phyloP scores from a whole-genome alignment of 2,797 vertebrate species.

The Microctenopoma steveboyesi region DNA sequence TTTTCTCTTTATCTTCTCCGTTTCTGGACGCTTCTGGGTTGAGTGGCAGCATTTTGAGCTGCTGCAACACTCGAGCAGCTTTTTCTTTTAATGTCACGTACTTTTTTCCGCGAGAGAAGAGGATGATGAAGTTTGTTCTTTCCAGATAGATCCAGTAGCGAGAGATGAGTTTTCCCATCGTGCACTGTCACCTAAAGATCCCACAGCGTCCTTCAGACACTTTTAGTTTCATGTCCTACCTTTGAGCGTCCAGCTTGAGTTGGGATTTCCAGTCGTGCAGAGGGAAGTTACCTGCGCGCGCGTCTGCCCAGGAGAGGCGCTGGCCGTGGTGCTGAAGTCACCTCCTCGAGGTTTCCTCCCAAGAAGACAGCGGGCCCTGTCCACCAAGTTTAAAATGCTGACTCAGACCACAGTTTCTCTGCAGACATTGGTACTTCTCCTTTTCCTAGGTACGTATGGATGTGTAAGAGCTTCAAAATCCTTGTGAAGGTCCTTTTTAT shows the following conservation, averaged over 20 bases:
- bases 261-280: slow-evolving; percentile 19
- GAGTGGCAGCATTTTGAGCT: slow-evolving; percentile 26
- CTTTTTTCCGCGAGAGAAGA: slow-evolving; percentile 7
- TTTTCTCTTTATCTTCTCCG: not conserved
- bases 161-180: not conserved
- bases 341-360: not conserved
- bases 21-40: slow-evolving; percentile 33
- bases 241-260: not conserved
- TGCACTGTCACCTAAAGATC: not conserved
- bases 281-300: slow-evolving; percentile 35
- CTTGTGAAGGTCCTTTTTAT: not conserved
- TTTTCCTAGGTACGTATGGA: slow-evolving; percentile 78
- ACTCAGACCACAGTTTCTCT: slow-evolving; percentile 63
- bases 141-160: not conserved
- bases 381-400: slow-evolving; percentile 71
- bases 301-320: slow-evolving; percentile 56
- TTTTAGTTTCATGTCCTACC: not conserved
- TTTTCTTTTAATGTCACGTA: slow-evolving; percentile 8
- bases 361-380: slow-evolving; percentile 23
- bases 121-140: slow-evolving; percentile 38
- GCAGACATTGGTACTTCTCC: slow-evolving; percentile 64
- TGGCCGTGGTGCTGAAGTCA: slow-evolving; percentile 81
- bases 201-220: not conserved
- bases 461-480: not conserved
- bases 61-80: slow-evolving; percentile 16